A percentile compares a stretch with the other conserved stretches of the same genome.
Conservation (phyloP, 1,140 invertebrate genomes). For the Trichonephila inaurata region DNA sequence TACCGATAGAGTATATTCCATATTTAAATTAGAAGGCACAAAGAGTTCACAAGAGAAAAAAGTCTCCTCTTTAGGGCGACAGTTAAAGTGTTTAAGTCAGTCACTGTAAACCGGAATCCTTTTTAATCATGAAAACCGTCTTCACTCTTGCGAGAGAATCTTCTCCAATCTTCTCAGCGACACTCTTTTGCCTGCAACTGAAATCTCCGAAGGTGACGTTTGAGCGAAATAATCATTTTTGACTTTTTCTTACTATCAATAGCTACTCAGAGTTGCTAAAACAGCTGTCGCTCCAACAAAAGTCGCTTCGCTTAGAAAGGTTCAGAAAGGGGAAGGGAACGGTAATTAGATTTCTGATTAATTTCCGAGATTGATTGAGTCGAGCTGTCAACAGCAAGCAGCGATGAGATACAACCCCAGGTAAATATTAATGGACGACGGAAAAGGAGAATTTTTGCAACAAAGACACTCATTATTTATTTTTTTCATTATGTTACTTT, state of each 20-base stretch:
- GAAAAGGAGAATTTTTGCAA: background rate
- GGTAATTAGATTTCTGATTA: conserved; percentile 23
- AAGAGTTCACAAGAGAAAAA: no score
- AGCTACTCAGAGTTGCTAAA: background rate
- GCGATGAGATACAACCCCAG: background rate
- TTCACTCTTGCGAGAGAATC: no score
- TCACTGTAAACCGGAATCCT: no score
- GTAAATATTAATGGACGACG: conserved; percentile 19
- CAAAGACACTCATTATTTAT: background rate
- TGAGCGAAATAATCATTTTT: background rate
- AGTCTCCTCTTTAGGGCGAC: no score
- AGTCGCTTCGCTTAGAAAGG: background rate
- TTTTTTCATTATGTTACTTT: background rate
- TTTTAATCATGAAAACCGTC: no score
- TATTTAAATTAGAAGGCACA: no score
- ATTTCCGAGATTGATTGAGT: conserved; percentile 11
- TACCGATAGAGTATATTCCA: no score
- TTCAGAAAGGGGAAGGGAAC: background rate
- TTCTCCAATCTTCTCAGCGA: no score
- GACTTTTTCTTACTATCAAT: background rate
- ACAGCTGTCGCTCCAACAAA: background rate
- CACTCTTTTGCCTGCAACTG: no score
- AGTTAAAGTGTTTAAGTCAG: no score
- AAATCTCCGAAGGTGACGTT: no score
- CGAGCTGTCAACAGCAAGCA: background rate